phyloP scores from a whole-genome alignment of 2,888 invertebrate species.

The Buathra laborator region DNA sequence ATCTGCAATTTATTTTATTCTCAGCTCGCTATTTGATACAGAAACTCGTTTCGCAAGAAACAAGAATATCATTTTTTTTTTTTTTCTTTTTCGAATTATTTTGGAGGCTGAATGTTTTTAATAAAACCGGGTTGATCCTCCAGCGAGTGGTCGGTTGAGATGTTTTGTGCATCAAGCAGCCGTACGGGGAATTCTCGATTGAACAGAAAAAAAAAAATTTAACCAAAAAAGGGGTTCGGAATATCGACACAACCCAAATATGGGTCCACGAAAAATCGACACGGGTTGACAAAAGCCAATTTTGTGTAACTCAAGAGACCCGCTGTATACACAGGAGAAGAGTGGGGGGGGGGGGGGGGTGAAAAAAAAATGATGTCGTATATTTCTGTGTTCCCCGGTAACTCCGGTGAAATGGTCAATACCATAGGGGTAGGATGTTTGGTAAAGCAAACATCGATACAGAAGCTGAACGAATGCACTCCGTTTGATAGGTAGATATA shows the following conservation, averaged over 20 bases:
- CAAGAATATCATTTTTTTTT: too few relatives aligned
- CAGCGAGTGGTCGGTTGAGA: too few relatives aligned
- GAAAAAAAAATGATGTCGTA: background rate
- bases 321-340: background rate
- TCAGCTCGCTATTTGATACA: too few relatives aligned
- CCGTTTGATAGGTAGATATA: constrained; percentile 42
- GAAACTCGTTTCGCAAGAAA: too few relatives aligned
- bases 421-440: background rate
- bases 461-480: constrained; percentile 45
- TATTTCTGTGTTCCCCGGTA: constrained; percentile 1
- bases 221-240: constrained; percentile 8
- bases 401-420: constrained; percentile 8
- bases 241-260: background rate
- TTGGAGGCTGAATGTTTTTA: too few relatives aligned
- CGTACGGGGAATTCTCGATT: too few relatives aligned
- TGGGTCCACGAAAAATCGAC: constrained; percentile 28
- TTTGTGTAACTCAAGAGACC: constrained; percentile 41
- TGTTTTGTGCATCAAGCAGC: too few relatives aligned
- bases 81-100: too few relatives aligned
- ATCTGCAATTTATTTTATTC: too few relatives aligned
- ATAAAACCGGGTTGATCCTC: too few relatives aligned
- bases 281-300: constrained; percentile 38
- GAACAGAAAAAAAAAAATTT: background rate
- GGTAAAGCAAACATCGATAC: constrained; percentile 39
- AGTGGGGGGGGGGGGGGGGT: too few relatives aligned